Percentiles rank a stretch among this genome's conserved stretches.
phyloP scores from a whole-genome alignment of 2,888 invertebrate genomes.

The Cataglyphis rosenhaueri region DNA sequence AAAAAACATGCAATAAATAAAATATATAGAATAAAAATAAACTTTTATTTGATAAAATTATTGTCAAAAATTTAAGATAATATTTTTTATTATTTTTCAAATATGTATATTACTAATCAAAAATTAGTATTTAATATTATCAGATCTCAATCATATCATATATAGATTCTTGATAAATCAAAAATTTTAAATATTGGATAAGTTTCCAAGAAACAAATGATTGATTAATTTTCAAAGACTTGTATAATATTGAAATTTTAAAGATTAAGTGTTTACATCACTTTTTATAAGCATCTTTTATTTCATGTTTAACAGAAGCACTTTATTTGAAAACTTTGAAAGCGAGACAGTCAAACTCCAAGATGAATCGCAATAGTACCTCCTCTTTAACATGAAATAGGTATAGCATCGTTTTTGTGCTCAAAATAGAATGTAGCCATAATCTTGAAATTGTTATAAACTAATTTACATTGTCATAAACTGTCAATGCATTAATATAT shows the following conservation, averaged over 20 bases:
- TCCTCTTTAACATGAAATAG: slow-evolving; percentile 15
- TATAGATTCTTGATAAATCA: neutral
- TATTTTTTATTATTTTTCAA: neutral
- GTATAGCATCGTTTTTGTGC: neutral
- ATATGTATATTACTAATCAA: neutral
- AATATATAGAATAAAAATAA: too few relatives aligned
- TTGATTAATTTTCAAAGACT: neutral
- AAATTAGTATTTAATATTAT: neutral
- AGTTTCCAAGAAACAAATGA: neutral
- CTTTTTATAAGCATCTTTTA: neutral
- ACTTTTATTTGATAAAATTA: too few relatives aligned
- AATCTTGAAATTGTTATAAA: slow-evolving; percentile 5
- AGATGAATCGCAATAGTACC: neutral
- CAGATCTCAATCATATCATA: neutral
- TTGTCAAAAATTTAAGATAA: neutral
- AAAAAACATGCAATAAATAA: neutral
- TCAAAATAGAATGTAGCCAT: neutral
- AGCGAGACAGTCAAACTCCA: neutral
- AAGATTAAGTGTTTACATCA: neutral
- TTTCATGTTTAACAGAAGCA: neutral
- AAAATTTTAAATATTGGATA: neutral
- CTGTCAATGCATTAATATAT: neutral
- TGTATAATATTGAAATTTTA: neutral
- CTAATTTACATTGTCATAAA: neutral
- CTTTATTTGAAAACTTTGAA: neutral